phyloP scores from a whole-genome alignment of 2,888 invertebrate genomes.

The Corythucha ciliata region DNA sequence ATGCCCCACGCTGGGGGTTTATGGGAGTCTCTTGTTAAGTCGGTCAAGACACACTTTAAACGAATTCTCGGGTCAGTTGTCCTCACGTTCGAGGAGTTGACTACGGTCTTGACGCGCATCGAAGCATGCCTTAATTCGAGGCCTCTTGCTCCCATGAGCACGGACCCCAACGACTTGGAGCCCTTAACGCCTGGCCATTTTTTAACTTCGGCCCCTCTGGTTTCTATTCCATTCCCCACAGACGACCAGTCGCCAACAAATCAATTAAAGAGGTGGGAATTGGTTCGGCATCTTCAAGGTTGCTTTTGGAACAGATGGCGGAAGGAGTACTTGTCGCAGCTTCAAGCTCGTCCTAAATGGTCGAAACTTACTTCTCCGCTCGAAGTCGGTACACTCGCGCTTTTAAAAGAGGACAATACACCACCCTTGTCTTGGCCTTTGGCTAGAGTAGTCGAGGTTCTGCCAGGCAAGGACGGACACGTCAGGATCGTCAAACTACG shows the following conservation, averaged over 20 bases:
- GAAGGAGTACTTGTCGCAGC: constrained; percentile 5
- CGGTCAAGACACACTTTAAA: too few relatives aligned
- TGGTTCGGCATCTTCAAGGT: background rate
- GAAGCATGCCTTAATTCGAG: constrained; percentile 9
- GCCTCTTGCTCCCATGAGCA: background rate
- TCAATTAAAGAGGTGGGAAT: constrained; percentile 3
- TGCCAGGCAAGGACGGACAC: constrained; percentile 2
- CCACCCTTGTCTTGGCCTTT: constrained; percentile 14
- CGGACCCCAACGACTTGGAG: constrained; percentile 2
- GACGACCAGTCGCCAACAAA: background rate
- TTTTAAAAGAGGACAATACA: constrained; percentile 1
- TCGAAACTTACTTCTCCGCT: background rate
- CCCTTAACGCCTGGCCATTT: constrained; percentile 4
- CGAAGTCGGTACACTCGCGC: constrained; percentile 1
- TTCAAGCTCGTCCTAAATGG: constrained; percentile 12
- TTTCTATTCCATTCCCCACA: background rate
- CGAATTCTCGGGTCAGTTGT: too few relatives aligned
- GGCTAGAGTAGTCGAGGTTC: background rate
- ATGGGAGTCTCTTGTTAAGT: background rate
- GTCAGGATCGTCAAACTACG: too few relatives aligned
- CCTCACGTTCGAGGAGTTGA: background rate
- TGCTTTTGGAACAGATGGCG: constrained; percentile 10
- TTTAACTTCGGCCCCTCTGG: background rate
- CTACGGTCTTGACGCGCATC: constrained; percentile 1
- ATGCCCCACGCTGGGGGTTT: too few relatives aligned